Conservation (phyloP, 2,888 invertebrate species). For the Drosophila tripunctata region DNA sequence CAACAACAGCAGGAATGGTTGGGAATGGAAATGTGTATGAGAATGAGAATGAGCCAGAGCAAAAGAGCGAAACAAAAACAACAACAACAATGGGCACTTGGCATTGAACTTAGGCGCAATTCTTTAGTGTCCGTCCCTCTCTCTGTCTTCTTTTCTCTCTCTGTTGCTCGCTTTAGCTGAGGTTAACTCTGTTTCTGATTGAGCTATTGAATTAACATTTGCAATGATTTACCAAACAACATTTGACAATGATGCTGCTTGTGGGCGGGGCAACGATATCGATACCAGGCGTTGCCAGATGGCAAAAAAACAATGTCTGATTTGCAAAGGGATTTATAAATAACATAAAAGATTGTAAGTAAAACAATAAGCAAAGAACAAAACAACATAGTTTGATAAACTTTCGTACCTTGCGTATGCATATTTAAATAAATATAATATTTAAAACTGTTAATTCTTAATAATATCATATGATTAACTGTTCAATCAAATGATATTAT, state of each 20-base stretch:
- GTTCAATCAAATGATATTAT: too few relatives aligned
- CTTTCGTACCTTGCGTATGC: too few relatives aligned
- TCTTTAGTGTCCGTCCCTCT: slow-evolving; percentile 35
- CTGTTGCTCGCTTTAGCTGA: background rate
- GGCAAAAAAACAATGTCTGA: background rate
- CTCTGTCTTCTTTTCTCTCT: background rate
- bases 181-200: slow-evolving; percentile 53
- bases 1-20: slow-evolving; percentile 19
- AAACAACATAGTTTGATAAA: too few relatives aligned
- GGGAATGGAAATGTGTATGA: background rate
- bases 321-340: too few relatives aligned
- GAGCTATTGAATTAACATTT: slow-evolving; percentile 76
- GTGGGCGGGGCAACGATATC: slow-evolving; percentile 37
- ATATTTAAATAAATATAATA: too few relatives aligned
- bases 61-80: too few relatives aligned
- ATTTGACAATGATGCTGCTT: slow-evolving; percentile 68
- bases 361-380: too few relatives aligned
- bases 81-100: slow-evolving; percentile 58
- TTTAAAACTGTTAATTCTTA: too few relatives aligned
- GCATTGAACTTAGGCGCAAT: slow-evolving; percentile 70
- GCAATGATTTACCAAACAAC: slow-evolving; percentile 72
- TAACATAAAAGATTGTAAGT: too few relatives aligned
- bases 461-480: too few relatives aligned
- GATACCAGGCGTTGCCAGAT: background rate
- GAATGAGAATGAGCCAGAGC: slow-evolving; percentile 7